Evolutionary conservation across 2,888 invertebrate species (phyloP).

Genomic region (Morpho helenor): DNA sequence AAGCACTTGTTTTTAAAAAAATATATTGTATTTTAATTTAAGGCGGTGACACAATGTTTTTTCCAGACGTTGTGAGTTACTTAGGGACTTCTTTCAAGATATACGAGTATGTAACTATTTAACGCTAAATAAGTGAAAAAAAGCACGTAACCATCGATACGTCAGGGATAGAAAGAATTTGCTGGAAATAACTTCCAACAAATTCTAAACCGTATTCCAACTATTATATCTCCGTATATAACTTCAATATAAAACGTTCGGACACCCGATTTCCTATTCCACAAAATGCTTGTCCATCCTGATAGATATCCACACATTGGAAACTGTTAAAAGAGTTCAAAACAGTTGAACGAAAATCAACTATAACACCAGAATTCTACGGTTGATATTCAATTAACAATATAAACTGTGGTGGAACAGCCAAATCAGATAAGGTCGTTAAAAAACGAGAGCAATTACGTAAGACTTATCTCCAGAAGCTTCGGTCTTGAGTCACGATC

Average conservation of each 20-base stretch:
- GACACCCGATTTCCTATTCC: slow-evolving; percentile 68
- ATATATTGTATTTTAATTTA: no score
- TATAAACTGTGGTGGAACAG: slow-evolving; percentile 41
- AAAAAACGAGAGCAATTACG: slow-evolving; percentile 75
- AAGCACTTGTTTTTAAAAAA: no score
- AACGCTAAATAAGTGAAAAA: no score
- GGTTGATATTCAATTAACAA: slow-evolving; percentile 44
- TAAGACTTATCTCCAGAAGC: slow-evolving; percentile 57
- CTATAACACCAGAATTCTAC: slow-evolving; percentile 7
- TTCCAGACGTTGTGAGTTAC: no score
- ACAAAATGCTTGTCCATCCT: slow-evolving; percentile 73
- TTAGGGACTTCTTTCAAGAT: no score
- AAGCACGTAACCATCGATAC: no score
- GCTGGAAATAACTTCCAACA: no score
- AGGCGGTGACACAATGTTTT: no score
- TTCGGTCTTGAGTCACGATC: slow-evolving; percentile 42
- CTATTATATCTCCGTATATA: slow-evolving; percentile 71
- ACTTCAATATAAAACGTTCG: slow-evolving; percentile 65
- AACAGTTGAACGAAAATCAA: neutral
- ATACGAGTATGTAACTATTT: no score
- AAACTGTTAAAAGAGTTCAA: slow-evolving; percentile 30
- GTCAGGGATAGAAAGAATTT: no score
- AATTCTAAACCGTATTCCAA: slow-evolving; percentile 43
- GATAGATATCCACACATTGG: slow-evolving; percentile 61
- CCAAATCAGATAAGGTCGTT: slow-evolving; percentile 69